phyloP scores from a whole-genome alignment of 2,113 vertebrate genomes.

The Myxocyprinus asiaticus region DNA sequence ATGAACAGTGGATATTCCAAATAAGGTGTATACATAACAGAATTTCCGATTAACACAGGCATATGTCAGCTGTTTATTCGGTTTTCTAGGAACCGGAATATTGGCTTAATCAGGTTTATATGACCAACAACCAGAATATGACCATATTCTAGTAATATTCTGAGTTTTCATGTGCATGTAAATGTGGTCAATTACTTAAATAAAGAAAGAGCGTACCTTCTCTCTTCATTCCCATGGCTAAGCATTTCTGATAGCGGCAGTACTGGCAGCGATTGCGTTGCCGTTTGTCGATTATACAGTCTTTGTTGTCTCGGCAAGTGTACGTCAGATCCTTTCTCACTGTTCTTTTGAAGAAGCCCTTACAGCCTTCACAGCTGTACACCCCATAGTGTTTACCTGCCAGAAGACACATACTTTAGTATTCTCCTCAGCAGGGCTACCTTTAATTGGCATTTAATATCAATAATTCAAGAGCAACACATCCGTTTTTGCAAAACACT shows the following conservation, averaged over 20 bases:
- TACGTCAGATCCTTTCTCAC: constrained; percentile 96
- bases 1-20: too few species aligned
- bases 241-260: constrained; percentile 99
- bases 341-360: constrained; percentile 97
- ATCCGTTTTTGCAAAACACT: constrained; percentile 11
- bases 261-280: constrained; percentile 99
- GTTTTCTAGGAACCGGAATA: too few species aligned
- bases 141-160: too few species aligned
- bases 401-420: neutral
- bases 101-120: too few species aligned
- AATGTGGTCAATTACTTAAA: neutral
- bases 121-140: too few species aligned
- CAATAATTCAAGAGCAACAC: constrained; percentile 30
- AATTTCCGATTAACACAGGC: too few species aligned
- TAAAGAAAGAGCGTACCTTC: constrained; percentile 80
- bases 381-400: constrained; percentile 97
- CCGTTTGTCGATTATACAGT: constrained; percentile 96
- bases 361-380: constrained; percentile 99
- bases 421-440: neutral
- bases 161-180: too few species aligned
- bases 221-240: constrained; percentile 98
- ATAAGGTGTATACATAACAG: too few species aligned
- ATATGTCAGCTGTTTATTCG: too few species aligned
- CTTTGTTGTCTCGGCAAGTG: constrained; percentile 95
- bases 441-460: neutral